Conservation (phyloP, 2,888 invertebrate species). For the Carpatolechia fugitivella region DNA sequence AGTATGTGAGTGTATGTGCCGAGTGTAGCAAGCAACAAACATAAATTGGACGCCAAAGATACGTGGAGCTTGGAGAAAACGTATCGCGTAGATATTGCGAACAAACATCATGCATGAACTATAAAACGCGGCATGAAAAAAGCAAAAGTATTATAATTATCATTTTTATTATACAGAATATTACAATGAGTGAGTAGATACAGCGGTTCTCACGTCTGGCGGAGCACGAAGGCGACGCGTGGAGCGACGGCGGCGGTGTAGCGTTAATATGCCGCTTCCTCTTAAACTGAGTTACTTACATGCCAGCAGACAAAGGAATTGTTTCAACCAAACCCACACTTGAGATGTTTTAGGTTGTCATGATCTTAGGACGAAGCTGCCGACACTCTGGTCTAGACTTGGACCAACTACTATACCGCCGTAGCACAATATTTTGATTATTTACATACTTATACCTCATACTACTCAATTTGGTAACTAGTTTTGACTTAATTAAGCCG, state of each 20-base stretch:
- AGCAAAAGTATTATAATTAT: neutral
- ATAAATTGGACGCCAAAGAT: too few relatives aligned
- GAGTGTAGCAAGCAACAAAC: too few relatives aligned
- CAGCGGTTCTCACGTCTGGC: slow-evolving; percentile 38
- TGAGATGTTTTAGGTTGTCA: neutral
- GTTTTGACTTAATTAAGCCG: too few relatives aligned
- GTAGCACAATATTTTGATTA: too few relatives aligned
- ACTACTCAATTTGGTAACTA: too few relatives aligned
- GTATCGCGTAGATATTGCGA: too few relatives aligned
- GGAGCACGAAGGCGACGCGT: slow-evolving; percentile 49
- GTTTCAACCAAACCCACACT: slow-evolving; percentile 13
- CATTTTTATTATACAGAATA: neutral
- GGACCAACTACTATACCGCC: too few relatives aligned
- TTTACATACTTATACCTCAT: too few relatives aligned
- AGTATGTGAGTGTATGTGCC: too few relatives aligned
- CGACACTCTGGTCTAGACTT: neutral
- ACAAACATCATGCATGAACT: too few relatives aligned
- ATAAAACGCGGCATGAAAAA: neutral
- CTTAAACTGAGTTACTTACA: slow-evolving; percentile 57
- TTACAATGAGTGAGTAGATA: slow-evolving; percentile 14
- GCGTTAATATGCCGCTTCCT: slow-evolving; percentile 70
- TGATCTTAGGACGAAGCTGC: neutral
- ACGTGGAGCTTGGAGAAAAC: too few relatives aligned
- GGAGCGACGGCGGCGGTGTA: slow-evolving; percentile 37
- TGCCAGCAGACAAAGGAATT: slow-evolving; percentile 33